Evolutionary conservation across 2,888 invertebrate genomes (phyloP).

Genomic region (Drosophila anceps): DNA sequence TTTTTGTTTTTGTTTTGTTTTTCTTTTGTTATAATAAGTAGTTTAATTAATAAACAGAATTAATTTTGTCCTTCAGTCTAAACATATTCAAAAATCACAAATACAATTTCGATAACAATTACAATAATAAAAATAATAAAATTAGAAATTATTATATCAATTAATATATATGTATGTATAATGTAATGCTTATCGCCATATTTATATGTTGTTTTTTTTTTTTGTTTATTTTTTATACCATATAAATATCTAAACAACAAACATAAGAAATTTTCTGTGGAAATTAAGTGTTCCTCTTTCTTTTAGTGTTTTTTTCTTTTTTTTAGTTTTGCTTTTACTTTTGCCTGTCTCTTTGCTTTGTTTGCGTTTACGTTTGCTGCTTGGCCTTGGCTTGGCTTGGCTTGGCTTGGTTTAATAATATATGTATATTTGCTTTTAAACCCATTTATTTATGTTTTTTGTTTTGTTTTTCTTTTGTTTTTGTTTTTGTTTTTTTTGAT

Average conservation of each 20-base stretch:
- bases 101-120: conserved; percentile 81
- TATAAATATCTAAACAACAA: conserved; percentile 62
- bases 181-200: conserved; percentile 49
- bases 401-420: conserved; percentile 47
- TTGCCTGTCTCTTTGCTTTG: conserved; percentile 51
- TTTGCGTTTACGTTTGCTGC: conserved; percentile 56
- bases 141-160: conserved; percentile 67
- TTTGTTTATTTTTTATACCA: background rate
- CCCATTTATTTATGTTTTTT: conserved; percentile 30
- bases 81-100: conserved; percentile 81
- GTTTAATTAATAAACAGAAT: conserved; percentile 68
- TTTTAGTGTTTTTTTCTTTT: conserved; percentile 6
- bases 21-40: conserved; percentile 28
- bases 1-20: background rate
- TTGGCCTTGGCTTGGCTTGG: conserved; percentile 34
- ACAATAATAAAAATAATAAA: conserved; percentile 79
- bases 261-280: conserved; percentile 44
- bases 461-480: conserved; percentile 19
- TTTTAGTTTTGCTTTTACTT: background rate
- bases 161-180: conserved; percentile 46
- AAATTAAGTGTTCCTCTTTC: conserved; percentile 40
- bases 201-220: conserved; percentile 40
- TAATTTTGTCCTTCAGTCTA: conserved; percentile 80
- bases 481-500: conserved; percentile 16
- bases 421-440: conserved; percentile 21